phyloP scores from a whole-genome alignment of 1,140 invertebrate species.

The Centruroides sculpturatus region DNA sequence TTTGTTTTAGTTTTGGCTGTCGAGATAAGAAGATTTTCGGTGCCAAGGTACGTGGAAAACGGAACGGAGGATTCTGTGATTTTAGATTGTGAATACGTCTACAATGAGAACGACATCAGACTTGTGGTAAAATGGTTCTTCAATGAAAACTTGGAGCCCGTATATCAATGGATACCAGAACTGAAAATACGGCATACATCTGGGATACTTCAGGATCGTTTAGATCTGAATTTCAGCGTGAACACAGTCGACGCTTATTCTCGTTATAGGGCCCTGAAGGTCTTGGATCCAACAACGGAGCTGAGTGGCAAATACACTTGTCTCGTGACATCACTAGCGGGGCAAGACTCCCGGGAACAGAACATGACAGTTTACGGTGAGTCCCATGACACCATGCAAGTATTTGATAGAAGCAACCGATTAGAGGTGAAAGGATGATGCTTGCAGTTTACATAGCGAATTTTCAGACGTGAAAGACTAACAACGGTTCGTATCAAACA shows the following conservation, averaged over 20 bases:
- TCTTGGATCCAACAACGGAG: constrained; percentile 51
- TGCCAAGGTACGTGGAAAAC: constrained; percentile 47
- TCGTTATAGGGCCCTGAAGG: constrained; percentile 57
- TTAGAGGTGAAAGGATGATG: not conserved
- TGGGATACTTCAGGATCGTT: constrained; percentile 44
- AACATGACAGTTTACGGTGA: constrained; percentile 51
- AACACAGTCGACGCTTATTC: constrained; percentile 41
- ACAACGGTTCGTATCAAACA: not conserved
- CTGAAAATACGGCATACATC: constrained; percentile 41
- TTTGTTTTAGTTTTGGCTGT: constrained; percentile 21
- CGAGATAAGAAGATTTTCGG: constrained; percentile 47
- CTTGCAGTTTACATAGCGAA: not conserved
- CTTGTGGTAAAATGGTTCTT: constrained; percentile 69
- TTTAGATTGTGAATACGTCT: constrained; percentile 57
- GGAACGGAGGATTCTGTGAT: constrained; percentile 46
- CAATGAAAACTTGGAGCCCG: constrained; percentile 43
- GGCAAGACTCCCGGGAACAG: constrained; percentile 47
- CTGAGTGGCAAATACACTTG: constrained; percentile 61
- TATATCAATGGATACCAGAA: constrained; percentile 63
- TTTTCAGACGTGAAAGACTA: not conserved
- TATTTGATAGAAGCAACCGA: not conserved
- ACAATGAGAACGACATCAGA: constrained; percentile 34
- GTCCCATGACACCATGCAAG: not conserved
- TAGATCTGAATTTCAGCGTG: constrained; percentile 51
- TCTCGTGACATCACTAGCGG: constrained; percentile 52